Conservation (phyloP, 2,797 vertebrate genomes). For the Holocentrus rufus region DNA sequence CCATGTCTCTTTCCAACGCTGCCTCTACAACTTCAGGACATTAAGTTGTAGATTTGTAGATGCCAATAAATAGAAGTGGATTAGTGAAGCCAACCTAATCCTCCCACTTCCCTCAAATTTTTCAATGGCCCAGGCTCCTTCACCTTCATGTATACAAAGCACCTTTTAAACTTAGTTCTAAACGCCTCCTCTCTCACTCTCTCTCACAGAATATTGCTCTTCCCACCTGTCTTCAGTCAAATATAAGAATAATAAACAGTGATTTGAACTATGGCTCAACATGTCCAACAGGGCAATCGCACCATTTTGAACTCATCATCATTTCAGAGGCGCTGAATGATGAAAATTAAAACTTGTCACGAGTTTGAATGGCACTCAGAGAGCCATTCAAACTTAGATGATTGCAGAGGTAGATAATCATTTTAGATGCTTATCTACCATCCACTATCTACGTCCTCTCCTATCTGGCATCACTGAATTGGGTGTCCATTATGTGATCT, state of each 20-base stretch:
- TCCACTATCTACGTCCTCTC: background rate
- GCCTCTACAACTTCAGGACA: conserved; percentile 26
- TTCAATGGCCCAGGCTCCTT: conserved; percentile 13
- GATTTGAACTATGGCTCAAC: background rate
- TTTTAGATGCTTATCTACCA: background rate
- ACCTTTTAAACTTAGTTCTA: background rate
- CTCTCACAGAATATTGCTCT: background rate
- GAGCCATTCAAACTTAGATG: background rate
- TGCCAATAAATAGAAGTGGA: conserved; percentile 39
- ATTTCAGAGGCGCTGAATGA: too few species aligned
- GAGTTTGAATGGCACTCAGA: background rate
- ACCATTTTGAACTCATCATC: background rate
- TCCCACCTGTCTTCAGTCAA: background rate
- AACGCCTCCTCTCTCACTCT: background rate
- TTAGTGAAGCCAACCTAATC: conserved; percentile 45
- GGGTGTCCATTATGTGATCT: background rate
- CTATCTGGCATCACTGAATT: background rate
- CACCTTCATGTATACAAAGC: conserved; percentile 5
- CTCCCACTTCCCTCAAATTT: conserved; percentile 17
- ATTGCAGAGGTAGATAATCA: background rate
- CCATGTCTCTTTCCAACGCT: conserved; percentile 15
- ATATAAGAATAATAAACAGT: background rate
- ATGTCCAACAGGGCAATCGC: background rate
- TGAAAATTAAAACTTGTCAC: conserved; percentile 2
- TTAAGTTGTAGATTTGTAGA: conserved; percentile 20